These are phyloP conservation scores for Arctopsyche grandis DNA, from an alignment of 1,140 invertebrate species.

Conservation along the genomic window DNA sequence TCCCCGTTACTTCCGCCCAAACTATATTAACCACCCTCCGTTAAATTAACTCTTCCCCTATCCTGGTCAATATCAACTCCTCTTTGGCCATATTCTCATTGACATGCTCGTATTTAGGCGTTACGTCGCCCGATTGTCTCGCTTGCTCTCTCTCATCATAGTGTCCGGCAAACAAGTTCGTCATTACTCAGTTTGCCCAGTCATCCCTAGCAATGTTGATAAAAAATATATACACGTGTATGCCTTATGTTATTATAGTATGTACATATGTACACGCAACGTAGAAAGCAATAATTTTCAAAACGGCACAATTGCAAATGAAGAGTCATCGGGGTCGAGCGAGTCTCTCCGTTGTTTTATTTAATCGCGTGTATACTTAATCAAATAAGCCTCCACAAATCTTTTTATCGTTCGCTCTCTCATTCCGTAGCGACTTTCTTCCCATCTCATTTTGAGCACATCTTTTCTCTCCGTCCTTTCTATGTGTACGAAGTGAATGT, in stretches of 20 bases:
- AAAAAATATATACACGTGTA: no score
- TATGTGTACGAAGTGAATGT: no score
- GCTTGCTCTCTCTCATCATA: not conserved
- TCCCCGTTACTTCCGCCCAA: not conserved
- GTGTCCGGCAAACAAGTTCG: not conserved
- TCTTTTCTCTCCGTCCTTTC: not conserved
- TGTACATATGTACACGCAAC: no score
- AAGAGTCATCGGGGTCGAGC: not conserved
- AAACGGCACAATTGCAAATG: not conserved
- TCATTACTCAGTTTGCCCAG: not conserved
- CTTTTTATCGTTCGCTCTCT: conserved; percentile 15
- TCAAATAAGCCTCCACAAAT: conserved; percentile 12
- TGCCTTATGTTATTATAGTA: no score
- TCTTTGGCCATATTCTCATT: conserved; percentile 29
- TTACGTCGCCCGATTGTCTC: not conserved
- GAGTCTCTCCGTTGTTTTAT: conserved; percentile 1
- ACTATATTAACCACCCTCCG: conserved; percentile 29
- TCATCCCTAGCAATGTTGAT: not conserved
- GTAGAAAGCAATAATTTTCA: not conserved
- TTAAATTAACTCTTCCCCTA: conserved; percentile 41
- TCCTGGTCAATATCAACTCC: conserved; percentile 39
- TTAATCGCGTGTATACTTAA: not conserved
- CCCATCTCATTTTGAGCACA: not conserved
- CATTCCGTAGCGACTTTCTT: not conserved
- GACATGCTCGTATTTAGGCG: conserved; percentile 13